Conservation (phyloP, 2,888 invertebrate genomes). For the Eupelmus urozonus region DNA sequence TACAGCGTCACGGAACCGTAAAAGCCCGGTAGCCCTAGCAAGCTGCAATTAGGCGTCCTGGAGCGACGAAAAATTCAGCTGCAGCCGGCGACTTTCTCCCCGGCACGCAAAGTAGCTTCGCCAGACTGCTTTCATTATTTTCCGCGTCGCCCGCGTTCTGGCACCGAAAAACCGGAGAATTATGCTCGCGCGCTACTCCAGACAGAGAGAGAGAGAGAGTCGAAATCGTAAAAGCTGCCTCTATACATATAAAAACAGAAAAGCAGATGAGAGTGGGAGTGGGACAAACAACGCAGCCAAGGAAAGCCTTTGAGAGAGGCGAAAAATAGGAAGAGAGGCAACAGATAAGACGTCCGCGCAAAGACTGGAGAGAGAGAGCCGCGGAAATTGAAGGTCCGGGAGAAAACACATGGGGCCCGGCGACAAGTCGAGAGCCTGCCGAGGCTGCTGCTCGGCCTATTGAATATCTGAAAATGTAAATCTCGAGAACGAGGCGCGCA, state of each 20-base stretch:
- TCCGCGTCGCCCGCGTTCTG: no score
- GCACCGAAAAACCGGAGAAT: no score
- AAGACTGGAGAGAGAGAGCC: neutral
- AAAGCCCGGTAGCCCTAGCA: no score
- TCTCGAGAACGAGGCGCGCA: constrained; percentile 15
- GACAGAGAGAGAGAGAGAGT: constrained; percentile 2
- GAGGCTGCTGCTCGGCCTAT: constrained; percentile 30
- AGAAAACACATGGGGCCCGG: constrained; percentile 42
- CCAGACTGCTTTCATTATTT: no score
- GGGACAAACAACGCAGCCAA: neutral
- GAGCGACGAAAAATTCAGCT: no score
- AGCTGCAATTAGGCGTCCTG: no score
- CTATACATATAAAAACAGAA: neutral
- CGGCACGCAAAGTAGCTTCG: no score
- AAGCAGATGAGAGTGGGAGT: neutral
- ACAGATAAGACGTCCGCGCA: constrained; percentile 41
- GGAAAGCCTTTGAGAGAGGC: no score
- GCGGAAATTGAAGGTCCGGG: constrained; percentile 40
- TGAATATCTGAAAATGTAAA: constrained; percentile 59
- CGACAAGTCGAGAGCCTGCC: neutral
- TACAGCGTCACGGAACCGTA: no score
- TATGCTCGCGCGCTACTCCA: no score
- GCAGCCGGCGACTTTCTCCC: no score
- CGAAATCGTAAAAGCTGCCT: neutral
- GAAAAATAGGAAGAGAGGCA: constrained; percentile 9